Conservation (phyloP, 2,888 invertebrate species). For the Epistrophella euchroma region DNA sequence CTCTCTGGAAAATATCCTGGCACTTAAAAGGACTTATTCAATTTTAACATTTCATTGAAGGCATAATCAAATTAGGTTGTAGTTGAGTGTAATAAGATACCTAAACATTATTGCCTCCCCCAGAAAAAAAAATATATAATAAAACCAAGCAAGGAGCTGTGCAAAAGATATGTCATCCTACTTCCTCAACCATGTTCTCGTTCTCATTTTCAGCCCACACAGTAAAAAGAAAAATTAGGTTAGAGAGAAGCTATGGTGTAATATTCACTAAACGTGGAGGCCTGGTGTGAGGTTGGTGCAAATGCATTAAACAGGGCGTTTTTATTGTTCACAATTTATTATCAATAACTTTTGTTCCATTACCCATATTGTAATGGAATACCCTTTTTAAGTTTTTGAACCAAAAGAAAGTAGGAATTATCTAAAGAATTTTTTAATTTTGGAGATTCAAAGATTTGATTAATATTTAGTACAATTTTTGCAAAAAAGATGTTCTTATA, state of each 20-base stretch:
- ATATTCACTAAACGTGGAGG: background rate
- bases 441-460: no score
- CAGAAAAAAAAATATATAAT: background rate
- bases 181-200: background rate
- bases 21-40: conserved; percentile 29
- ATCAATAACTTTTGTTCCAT: background rate
- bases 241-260: background rate
- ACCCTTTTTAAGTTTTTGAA: background rate
- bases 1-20: conserved; percentile 36
- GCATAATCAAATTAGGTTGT: conserved; percentile 20
- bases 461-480: no score
- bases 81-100: conserved; percentile 35
- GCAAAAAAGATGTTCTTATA: no score
- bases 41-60: conserved; percentile 35
- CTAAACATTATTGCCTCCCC: conserved; percentile 23
- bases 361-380: background rate
- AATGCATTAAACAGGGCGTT: background rate
- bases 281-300: background rate
- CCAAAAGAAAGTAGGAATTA: no score
- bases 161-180: background rate
- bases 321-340: background rate
- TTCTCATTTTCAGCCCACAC: background rate
- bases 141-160: background rate
- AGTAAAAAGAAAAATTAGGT: background rate
- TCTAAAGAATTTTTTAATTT: no score